Evolutionary conservation across 2,888 invertebrate genomes (phyloP), one percentile per base, ranked within the genome.

Genomic region (Lasius fuliginosus): DNA sequence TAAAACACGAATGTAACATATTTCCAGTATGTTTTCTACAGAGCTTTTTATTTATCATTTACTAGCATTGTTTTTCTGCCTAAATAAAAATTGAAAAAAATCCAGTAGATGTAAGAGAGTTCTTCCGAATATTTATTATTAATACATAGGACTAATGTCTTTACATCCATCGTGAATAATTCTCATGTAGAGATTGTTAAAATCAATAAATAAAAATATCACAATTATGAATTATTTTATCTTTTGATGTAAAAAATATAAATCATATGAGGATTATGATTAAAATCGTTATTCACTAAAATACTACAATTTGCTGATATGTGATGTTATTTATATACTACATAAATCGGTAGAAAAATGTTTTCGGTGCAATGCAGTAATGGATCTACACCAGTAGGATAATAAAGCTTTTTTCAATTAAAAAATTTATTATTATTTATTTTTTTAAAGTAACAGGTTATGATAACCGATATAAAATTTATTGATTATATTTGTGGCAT

Each of bases 21-120:
- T 62, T 77, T 77, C 40, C 23, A 68, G 8, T 68, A 68, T 68
- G 42, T 33, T 64, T 81, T 23, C 42, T 46, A 33, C 46, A 71
- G 8, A 79, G 58, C n/a, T 23, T 18, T 58, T 71, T 81, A 81
- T 81, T 81, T 81, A 71, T 42, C 56, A 56, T 69, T 58, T 40
- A 64, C 36, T 42, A 46, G 8, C 40, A 12, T 49, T 18, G 56
- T 27, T 27, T 67, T 30, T 67, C 27, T 65, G 68, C 42, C 23
- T 68, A 12, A 76, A 65, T 67, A 27, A 40, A 68, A 27, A 42
- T 67, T 42, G 12, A 42, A 33, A 56, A 77, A 56, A 68, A n/a
- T 9, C 56, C 53, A 33, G 15, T 77, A 77, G 15, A 42, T 15
- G 30, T 77, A 58, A 68, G n/a, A 62, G 27, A 56, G 56, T 58